Conservation (phyloP, 2,888 invertebrate species). For the Parnassius smintheus region DNA sequence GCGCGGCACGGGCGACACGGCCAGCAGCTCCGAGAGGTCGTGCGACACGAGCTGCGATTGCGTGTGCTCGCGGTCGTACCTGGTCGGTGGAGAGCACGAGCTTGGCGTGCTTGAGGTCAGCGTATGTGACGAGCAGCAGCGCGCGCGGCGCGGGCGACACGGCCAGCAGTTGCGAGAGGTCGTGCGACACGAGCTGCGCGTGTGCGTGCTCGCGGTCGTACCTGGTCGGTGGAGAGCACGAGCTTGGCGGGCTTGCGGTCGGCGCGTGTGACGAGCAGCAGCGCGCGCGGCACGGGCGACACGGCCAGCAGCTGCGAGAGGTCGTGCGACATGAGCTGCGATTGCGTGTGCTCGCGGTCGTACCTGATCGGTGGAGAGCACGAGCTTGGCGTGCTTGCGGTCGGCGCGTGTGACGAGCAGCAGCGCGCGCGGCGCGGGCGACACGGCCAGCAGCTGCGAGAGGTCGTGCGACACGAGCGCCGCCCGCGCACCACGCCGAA, state of each 20-base stretch:
- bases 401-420: slow-evolving; percentile 96
- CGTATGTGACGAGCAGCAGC: slow-evolving; percentile 94
- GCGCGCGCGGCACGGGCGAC: slow-evolving; percentile 95
- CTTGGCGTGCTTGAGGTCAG: slow-evolving; percentile 95
- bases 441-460: slow-evolving; percentile 93
- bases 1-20: slow-evolving; percentile 95
- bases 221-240: slow-evolving; percentile 95
- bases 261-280: slow-evolving; percentile 97
- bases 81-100: slow-evolving; percentile 96
- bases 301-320: slow-evolving; percentile 93
- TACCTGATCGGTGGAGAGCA: slow-evolving; percentile 95
- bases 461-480: slow-evolving; percentile 96
- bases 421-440: slow-evolving; percentile 94
- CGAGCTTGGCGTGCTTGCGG: slow-evolving; percentile 95
- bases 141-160: slow-evolving; percentile 95
- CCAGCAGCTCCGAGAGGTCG: slow-evolving; percentile 88
- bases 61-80: slow-evolving; percentile 62
- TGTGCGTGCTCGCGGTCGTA: slow-evolving; percentile 40
- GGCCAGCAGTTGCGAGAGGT: slow-evolving; percentile 90
- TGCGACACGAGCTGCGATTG: too few species aligned
- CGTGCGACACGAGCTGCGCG: too few species aligned
- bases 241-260: slow-evolving; percentile 96
- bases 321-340: too few species aligned
- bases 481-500: slow-evolving; percentile 93
- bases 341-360: not conserved